Percentiles rank a stretch among this genome's conserved stretches.
phyloP scores from a whole-genome alignment of 1,140 invertebrate genomes.

The Nixonia krombeini region DNA sequence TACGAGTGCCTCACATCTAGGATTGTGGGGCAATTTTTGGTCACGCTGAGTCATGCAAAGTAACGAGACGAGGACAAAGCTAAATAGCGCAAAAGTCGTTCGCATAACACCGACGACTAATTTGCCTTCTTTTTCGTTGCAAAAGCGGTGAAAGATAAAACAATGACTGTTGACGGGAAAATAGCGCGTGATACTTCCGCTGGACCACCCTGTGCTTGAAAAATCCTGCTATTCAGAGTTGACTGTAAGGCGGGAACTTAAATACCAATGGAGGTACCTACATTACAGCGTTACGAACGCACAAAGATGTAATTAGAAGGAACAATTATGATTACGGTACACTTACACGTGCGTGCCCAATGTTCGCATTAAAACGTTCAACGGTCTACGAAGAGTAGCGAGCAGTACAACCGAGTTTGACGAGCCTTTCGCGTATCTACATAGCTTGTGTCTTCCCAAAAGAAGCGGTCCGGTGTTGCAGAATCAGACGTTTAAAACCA shows the following conservation, averaged over 20 bases:
- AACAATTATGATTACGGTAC: constrained; percentile 65
- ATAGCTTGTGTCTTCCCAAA: background rate
- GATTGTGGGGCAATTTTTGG: too few relatives aligned
- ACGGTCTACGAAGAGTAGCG: constrained; percentile 5
- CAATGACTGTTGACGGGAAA: too few relatives aligned
- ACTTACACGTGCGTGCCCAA: constrained; percentile 48
- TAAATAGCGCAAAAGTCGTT: too few relatives aligned
- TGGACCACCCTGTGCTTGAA: background rate
- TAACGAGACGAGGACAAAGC: too few relatives aligned
- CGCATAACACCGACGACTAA: too few relatives aligned
- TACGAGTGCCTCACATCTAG: too few relatives aligned
- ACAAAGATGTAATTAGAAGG: constrained; percentile 47
- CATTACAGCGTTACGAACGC: background rate
- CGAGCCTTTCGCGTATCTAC: background rate
- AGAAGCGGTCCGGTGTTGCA: background rate
- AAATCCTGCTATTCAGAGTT: background rate
- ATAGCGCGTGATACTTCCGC: background rate
- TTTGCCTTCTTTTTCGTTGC: too few relatives aligned
- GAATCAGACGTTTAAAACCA: too few relatives aligned
- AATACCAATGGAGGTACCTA: background rate
- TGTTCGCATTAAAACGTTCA: constrained; percentile 14
- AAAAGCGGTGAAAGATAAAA: too few relatives aligned
- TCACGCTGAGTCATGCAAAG: too few relatives aligned
- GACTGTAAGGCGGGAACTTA: background rate
- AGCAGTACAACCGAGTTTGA: constrained; percentile 4